Base-by-base conservation (phyloP, 2,888 invertebrate genomes). In the Erebia ligea region DNA sequence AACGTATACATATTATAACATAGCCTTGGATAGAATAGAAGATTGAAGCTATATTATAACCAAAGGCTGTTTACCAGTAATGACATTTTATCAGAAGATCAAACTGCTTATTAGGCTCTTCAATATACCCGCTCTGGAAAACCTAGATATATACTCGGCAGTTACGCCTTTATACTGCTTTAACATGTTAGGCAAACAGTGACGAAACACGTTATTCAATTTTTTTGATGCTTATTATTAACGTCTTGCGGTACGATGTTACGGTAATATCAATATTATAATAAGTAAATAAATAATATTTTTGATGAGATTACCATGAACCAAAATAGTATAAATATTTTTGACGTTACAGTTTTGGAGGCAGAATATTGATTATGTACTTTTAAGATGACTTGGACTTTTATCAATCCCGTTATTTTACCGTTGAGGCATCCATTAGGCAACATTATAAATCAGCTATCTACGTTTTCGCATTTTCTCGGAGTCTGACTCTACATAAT, bases 101-200 rank as follows among this genome's bases (percentile, higher is more conserved):
- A 34, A 40, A 40, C 59, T 59, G 17, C 40, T 40, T 59, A 42
- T 17, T 42, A 17, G 59, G 17, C 59, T 59, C 17, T 59, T 40
- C n/a, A 11, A 21, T 21, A 59, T n/a, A 59, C 25, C 11, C 59
- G 40, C 40, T n/a, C 17, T 59, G 10, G 42, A 45, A 11, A 19
- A 8, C 8, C n/a, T 21, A 21, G 48, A 8, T 62, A 8, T 62
- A 21, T 13, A 62, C 21, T 62, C 62, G 19, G 19, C 45, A 45
- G 48, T 21, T 48, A 48, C 45, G 21, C 6, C 17, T 61, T 48
- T 21, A 0, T 52, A 21, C 11, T 52, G 19, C 15, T 42, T 8
- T 56, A 54, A 65, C 13, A 50, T 62, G 48, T 56, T 68, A 66
- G 64, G 25, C 56, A 67, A 56, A 61, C 52, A 2, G 17, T 52